These are phyloP conservation scores for Cataglyphis hispanica DNA, from an alignment of 1,140 invertebrate genomes.

Conservation along the genomic window DNA sequence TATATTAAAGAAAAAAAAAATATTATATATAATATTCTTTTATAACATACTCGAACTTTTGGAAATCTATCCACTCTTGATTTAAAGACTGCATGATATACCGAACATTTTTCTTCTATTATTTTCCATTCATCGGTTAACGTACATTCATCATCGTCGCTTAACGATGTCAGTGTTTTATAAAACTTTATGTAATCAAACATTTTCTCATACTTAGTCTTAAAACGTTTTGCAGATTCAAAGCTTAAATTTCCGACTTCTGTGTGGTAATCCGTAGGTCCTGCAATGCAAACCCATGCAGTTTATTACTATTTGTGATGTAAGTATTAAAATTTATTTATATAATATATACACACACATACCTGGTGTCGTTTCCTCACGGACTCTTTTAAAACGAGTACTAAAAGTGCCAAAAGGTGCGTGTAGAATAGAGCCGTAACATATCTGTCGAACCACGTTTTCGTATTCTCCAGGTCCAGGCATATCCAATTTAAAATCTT, in stretches of 20 bases:
- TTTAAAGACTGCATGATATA: constrained; percentile 73
- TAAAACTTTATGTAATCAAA: not conserved
- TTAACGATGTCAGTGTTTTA: not conserved
- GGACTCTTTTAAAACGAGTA: constrained; percentile 37
- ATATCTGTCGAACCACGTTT: not conserved
- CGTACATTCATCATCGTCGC: constrained; percentile 5
- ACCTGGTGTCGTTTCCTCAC: constrained; percentile 47
- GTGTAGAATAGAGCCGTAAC: constrained; percentile 35
- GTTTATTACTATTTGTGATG: not conserved
- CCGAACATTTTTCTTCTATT: not conserved
- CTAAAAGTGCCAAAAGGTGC: constrained; percentile 64
- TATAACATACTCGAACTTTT: not conserved
- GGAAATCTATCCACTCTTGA: constrained; percentile 67
- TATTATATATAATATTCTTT: not conserved
- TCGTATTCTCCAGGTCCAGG: constrained; percentile 70
- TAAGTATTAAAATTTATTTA: not conserved
- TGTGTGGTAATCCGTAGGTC: constrained; percentile 63
- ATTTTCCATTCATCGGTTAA: not conserved
- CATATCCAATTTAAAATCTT: not conserved
- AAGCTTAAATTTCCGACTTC: constrained; percentile 66
- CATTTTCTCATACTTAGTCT: not conserved
- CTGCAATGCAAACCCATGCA: constrained; percentile 38
- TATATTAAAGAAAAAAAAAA: not conserved
- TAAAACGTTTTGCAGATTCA: constrained; percentile 62
- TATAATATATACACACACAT: not conserved